Conservation (phyloP, 2,113 vertebrate genomes). For the Sylvia atricapilla region DNA sequence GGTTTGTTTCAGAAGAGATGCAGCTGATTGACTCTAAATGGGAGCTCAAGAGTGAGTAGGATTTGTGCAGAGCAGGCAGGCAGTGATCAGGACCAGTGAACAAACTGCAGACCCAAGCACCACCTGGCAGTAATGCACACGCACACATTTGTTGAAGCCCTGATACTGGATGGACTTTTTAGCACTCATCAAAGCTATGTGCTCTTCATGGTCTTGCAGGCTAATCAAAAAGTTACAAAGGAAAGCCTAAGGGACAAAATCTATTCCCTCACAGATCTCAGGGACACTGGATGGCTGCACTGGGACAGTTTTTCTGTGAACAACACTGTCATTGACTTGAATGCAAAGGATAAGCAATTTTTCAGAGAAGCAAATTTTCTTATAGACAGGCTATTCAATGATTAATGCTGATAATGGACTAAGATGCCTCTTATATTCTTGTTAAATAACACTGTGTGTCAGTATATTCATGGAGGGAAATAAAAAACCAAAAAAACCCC, state of each 20-base stretch:
- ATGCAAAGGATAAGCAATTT: not conserved
- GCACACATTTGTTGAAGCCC: not conserved
- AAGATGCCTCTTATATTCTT: not conserved
- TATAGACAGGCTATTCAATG: not conserved
- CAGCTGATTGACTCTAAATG: not conserved
- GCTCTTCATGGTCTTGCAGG: not conserved
- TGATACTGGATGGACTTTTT: not conserved
- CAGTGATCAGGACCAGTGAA: rapidly evolving
- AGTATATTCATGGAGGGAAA: not conserved
- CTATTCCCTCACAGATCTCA: not conserved
- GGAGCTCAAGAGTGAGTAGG: not conserved
- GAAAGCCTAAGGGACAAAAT: not conserved
- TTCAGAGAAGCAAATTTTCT: not conserved
- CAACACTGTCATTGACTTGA: not conserved
- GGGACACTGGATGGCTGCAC: not conserved
- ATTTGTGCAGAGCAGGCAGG: not conserved
- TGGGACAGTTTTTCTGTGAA: not conserved
- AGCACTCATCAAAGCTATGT: not conserved
- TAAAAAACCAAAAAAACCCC: too few relatives aligned
- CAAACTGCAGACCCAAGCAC: not conserved
- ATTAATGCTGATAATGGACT: not conserved
- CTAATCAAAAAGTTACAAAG: not conserved
- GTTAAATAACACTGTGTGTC: not conserved
- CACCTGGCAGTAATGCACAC: not conserved
- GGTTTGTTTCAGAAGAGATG: not conserved